These are phyloP conservation scores for Philereme transversata DNA, from an alignment of 2,888 invertebrate species.

Conservation along the genomic window DNA sequence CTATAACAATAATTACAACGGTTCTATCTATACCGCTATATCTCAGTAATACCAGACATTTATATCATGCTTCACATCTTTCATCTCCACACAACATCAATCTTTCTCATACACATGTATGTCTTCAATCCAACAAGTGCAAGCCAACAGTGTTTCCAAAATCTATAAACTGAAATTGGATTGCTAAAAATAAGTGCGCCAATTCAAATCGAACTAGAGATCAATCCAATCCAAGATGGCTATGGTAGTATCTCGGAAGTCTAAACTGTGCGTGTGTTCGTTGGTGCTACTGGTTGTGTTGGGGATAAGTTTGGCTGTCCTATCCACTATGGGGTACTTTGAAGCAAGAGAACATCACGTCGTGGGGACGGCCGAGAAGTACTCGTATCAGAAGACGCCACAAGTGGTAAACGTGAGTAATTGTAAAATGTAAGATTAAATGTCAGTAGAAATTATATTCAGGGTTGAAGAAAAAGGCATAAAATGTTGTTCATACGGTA, in stretches of 20 bases:
- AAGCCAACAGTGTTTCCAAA: conserved; percentile 18
- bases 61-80: neutral
- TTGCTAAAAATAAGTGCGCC: conserved; percentile 30
- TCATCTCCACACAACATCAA: neutral
- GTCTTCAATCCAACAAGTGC: conserved; percentile 2
- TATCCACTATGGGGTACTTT: conserved; percentile 59
- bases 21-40: too few species aligned
- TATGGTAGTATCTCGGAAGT: conserved; percentile 69
- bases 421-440: conserved; percentile 7
- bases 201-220: conserved; percentile 27
- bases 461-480: conserved; percentile 41
- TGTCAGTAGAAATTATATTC: conserved; percentile 43
- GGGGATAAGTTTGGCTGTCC: conserved; percentile 64
- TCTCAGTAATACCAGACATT: too few species aligned
- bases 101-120: neutral
- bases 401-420: conserved; percentile 52
- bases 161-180: conserved; percentile 20
- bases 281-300: conserved; percentile 58
- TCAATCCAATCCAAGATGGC: conserved; percentile 59
- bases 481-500: neutral
- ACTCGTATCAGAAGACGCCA: conserved; percentile 52
- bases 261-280: conserved; percentile 65
- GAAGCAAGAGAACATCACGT: conserved; percentile 48
- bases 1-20: too few species aligned
- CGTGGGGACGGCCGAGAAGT: conserved; percentile 63